Conservation (phyloP, 1,140 invertebrate genomes). For the Chironomus striatipennis region DNA sequence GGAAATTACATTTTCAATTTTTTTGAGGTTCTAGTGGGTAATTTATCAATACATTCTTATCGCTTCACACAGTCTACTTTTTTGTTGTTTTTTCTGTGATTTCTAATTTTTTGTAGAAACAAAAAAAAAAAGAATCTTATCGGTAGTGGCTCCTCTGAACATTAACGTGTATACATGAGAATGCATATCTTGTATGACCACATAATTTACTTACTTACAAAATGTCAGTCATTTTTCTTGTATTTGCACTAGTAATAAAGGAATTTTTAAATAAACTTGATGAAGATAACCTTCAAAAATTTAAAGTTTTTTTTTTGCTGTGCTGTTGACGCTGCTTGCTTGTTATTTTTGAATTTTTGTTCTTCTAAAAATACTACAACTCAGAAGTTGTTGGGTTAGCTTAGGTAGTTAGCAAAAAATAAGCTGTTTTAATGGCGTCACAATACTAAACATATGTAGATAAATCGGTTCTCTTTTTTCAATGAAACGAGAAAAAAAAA, state of each 20-base stretch:
- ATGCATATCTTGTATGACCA: background rate
- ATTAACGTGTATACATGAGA: too few relatives aligned
- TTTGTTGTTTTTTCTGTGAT: too few relatives aligned
- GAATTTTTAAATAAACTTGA: background rate
- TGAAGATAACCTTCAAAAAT: conserved; percentile 21
- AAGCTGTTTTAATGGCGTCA: background rate
- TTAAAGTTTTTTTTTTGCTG: background rate
- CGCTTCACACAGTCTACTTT: too few relatives aligned
- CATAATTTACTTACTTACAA: background rate
- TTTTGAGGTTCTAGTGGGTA: too few relatives aligned
- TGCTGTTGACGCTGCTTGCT: background rate
- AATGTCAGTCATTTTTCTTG: background rate
- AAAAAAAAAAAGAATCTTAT: too few relatives aligned
- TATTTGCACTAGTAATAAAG: background rate
- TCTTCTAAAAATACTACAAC: conserved; percentile 16
- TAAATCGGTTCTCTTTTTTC: background rate
- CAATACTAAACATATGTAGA: background rate
- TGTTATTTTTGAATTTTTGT: background rate
- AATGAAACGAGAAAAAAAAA: background rate
- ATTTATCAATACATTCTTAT: too few relatives aligned
- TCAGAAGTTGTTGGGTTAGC: background rate
- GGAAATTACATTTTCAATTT: too few relatives aligned
- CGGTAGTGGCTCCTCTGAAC: too few relatives aligned
- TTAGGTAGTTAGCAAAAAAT: background rate
- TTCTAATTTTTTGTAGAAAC: too few relatives aligned